These are phyloP conservation scores for Catharus ustulatus DNA, from an alignment of 2,797 vertebrate genomes.

Conservation along the genomic window DNA sequence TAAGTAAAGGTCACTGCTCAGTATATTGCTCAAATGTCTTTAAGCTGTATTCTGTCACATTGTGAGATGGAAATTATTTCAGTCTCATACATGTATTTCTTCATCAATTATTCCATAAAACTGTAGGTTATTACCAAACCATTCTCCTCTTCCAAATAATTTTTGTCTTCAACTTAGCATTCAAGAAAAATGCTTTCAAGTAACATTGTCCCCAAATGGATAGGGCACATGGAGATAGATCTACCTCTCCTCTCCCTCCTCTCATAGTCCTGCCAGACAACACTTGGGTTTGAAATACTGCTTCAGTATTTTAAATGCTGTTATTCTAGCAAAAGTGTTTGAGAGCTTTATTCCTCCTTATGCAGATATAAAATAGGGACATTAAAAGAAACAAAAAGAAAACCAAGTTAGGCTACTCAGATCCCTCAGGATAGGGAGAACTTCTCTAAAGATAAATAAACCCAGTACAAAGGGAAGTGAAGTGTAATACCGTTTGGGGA, in stretches of 20 bases:
- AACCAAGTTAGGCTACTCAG: constrained; percentile 6
- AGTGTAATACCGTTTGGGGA: background rate
- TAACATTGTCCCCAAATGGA: background rate
- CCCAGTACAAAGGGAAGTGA: background rate
- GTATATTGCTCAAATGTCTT: background rate
- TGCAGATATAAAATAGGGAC: constrained; percentile 17
- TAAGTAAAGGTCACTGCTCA: no score
- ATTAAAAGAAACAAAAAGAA: constrained; percentile 46
- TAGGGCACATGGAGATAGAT: background rate
- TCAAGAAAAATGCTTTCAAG: background rate
- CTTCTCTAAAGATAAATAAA: constrained; percentile 46
- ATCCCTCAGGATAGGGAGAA: constrained; percentile 13
- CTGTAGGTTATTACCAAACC: background rate
- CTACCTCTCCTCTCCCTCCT: background rate
- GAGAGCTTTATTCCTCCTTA: background rate
- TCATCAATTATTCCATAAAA: background rate
- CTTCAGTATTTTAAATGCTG: background rate
- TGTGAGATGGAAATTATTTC: background rate
- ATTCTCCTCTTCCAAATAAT: background rate
- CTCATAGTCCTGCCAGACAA: background rate
- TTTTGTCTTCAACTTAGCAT: background rate
- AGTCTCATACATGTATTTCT: background rate
- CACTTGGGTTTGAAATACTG: background rate
- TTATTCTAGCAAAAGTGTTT: background rate
- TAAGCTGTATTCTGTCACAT: background rate